Conservation (phyloP, 2,113 vertebrate genomes). For the Bubalus kerabau region DNA sequence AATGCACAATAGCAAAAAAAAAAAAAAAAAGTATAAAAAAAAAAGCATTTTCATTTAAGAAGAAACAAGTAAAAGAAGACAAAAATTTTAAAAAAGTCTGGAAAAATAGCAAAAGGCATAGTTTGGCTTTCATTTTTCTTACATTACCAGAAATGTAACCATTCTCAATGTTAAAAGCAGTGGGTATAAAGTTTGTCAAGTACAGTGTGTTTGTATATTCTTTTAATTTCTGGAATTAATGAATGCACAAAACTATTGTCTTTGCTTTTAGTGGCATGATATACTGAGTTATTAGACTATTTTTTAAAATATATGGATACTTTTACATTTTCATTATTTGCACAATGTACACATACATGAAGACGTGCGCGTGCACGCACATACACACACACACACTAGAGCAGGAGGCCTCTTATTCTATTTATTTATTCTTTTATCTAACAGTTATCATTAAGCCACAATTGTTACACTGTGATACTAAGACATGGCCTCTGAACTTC, state of each 20-base stretch:
- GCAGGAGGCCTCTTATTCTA: background rate
- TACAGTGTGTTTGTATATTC: background rate
- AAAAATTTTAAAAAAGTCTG: background rate
- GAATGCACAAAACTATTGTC: background rate
- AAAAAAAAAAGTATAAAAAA: background rate
- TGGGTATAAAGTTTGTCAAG: background rate
- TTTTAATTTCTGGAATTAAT: background rate
- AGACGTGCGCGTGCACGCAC: fast-evolving
- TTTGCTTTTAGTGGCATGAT: background rate
- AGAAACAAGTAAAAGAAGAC: background rate
- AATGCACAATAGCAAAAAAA: background rate
- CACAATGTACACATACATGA: background rate
- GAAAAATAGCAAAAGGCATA: background rate
- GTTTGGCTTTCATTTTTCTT: background rate
- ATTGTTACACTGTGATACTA: background rate
- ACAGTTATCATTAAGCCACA: background rate
- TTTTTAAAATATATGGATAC: background rate
- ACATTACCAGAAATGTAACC: background rate
- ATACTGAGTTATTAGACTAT: background rate
- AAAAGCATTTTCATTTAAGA: constrained; percentile 52
- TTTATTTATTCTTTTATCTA: background rate
- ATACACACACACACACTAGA: background rate
- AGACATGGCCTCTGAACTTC: background rate
- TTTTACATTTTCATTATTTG: background rate
- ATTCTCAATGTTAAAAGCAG: background rate